Base-by-base conservation (phyloP, 2,797 vertebrate genomes). In the Premnoplex brunnescens region DNA sequence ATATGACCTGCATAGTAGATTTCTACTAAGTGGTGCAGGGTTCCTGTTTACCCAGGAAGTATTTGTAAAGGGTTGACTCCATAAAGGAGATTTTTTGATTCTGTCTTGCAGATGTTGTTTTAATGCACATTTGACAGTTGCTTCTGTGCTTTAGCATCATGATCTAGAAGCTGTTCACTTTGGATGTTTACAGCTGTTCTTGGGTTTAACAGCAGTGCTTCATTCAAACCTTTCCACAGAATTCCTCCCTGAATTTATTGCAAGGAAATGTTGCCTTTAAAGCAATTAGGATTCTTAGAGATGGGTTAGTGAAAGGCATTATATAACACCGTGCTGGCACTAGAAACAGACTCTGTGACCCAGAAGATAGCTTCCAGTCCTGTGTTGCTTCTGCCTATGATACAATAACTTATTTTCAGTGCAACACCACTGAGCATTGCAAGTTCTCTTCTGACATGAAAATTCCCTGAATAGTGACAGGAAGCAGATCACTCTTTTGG, bases 331-430 rank as follows among this genome's bases (percentile, higher is more conserved):
- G 0, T 67, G 76, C 56, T 89, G 52, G 48, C 39, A 36, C 41
- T 56, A 54, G 84, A 76, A 91, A 36, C 37, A 87, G 68, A 28
- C 20, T 91, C 56, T 54, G 54, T 81, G 88, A 92, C 60, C 86
- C 64, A 93, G 93, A 88, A 93, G 77, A 43, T 41, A 64, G 72
- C 81, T 91, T 36, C 34, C 52, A 93, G 86, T 82, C 41, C 52
- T 68, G 30, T 56, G 37, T 59, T 64, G 55, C 54, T 91, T 56
- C 64, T 77, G 77, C 56, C 37, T 80, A 18, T 82, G 81, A 89
- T 79, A 85, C 78, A 66, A 71, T 85, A 46, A 67, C 66, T 96
- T 95, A 73, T 94, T 88, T 93, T 78, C 88, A 88, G 59, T 17
- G 30, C 66, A 86, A 26, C 55, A 37, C 10, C 48, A 82, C 32